phyloP scores from a whole-genome alignment of 1,140 invertebrate genomes.

The Capitella teleta region DNA sequence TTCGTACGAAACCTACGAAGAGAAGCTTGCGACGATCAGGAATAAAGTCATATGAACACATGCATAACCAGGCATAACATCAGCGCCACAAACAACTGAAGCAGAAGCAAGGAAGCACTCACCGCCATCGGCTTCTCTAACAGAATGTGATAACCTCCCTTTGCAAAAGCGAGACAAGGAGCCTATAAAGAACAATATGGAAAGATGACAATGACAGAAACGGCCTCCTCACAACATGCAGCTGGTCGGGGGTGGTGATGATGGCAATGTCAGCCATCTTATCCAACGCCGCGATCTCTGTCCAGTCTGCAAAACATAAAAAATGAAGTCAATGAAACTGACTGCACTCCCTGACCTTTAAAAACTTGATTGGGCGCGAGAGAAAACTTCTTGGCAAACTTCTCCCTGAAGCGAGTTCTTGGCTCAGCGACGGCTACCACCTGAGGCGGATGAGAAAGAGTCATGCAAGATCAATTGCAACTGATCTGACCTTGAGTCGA shows the following conservation, averaged over 20 bases:
- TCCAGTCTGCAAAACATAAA: slow-evolving; percentile 5
- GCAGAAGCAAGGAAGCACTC: slow-evolving; percentile 12
- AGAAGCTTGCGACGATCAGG: neutral
- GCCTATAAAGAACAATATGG: no score
- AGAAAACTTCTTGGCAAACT: no score
- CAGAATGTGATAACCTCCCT: slow-evolving; percentile 44
- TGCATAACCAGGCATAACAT: neutral
- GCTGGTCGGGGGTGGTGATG: slow-evolving; percentile 6
- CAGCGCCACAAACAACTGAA: neutral
- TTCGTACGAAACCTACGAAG: slow-evolving; percentile 29
- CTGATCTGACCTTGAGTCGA: no score
- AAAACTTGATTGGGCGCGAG: no score
- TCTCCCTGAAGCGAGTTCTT: no score
- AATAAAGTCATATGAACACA: no score
- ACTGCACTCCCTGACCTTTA: no score
- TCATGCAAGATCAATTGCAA: no score
- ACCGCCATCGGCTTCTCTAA: slow-evolving; percentile 48
- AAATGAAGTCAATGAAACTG: no score
- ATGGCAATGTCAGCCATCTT: slow-evolving; percentile 9
- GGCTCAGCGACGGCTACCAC: no score
- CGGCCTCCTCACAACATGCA: slow-evolving; percentile 8
- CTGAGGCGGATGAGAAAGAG: no score
- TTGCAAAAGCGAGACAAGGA: slow-evolving; percentile 42
- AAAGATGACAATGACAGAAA: no score
- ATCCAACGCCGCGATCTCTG: neutral